Conservation (phyloP, 2,113 vertebrate genomes). For the Phalacrocorax carbo region DNA sequence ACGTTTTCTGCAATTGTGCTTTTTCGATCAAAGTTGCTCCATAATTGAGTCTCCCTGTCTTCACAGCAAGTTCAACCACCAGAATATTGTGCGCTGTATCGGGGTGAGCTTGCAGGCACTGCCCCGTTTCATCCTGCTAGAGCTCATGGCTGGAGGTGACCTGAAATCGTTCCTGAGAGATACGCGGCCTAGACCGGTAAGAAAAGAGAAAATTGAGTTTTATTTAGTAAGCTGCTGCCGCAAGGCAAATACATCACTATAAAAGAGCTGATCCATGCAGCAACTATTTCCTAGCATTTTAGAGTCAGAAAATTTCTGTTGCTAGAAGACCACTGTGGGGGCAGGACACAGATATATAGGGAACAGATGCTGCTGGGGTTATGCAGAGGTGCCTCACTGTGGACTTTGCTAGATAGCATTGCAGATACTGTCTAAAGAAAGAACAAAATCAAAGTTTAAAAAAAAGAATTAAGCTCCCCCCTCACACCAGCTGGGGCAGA, state of each 20-base stretch:
- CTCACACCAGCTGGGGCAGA: not conserved
- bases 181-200: constrained; percentile 92
- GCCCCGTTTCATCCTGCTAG: constrained; percentile 94
- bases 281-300: not conserved
- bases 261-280: not conserved
- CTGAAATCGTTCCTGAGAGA: constrained; percentile 95
- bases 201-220: constrained; percentile 2
- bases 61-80: constrained; percentile 97
- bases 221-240: not conserved
- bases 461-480: not conserved
- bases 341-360: not conserved
- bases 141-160: constrained; percentile 97
- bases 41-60: not conserved
- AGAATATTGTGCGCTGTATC: constrained; percentile 96
- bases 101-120: constrained; percentile 95
- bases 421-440: not conserved
- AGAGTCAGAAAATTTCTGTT: not conserved
- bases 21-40: not conserved
- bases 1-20: not conserved
- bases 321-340: not conserved
- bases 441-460: not conserved
- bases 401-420: not conserved
- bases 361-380: not conserved
- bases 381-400: not conserved
- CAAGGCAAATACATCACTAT: not conserved